Evolutionary conservation across 2,888 invertebrate genomes (phyloP).

Genomic region (Germaria angustata): DNA sequence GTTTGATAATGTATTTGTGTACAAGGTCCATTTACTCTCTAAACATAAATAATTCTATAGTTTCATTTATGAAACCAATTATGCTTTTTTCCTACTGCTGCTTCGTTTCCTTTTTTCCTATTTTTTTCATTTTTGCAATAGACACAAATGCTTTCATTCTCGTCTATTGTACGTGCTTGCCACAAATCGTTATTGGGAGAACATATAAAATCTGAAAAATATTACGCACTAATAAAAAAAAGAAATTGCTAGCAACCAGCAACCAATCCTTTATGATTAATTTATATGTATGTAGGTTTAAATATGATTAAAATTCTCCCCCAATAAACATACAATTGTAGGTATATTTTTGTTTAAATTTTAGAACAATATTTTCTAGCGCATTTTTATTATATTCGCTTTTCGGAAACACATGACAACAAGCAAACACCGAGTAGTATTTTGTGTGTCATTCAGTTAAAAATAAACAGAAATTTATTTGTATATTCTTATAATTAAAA

Average conservation of each 20-base stretch:
- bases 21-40: conserved; percentile 54
- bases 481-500: neutral
- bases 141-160: neutral
- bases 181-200: conserved; percentile 25
- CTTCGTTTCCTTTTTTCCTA: neutral
- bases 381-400: neutral
- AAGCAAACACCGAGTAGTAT: neutral
- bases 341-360: neutral
- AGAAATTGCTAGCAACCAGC: conserved; percentile 11
- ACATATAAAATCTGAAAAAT: conserved; percentile 44
- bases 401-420: neutral
- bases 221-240: conserved; percentile 38
- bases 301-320: conserved; percentile 54
- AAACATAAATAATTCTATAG: conserved; percentile 61
- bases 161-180: conserved; percentile 33
- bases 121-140: conserved; percentile 8
- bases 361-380: neutral
- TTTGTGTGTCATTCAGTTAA: conserved; percentile 45
- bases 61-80: conserved; percentile 64
- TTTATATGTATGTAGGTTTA: conserved; percentile 50
- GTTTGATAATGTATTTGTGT: conserved; percentile 23
- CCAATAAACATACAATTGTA: neutral
- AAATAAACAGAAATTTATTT: conserved; percentile 28
- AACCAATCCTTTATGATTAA: conserved; percentile 46
- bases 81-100: conserved; percentile 44